Base-by-base conservation (phyloP, 2,797 vertebrate genomes). In the Bradypodion ventrale region DNA sequence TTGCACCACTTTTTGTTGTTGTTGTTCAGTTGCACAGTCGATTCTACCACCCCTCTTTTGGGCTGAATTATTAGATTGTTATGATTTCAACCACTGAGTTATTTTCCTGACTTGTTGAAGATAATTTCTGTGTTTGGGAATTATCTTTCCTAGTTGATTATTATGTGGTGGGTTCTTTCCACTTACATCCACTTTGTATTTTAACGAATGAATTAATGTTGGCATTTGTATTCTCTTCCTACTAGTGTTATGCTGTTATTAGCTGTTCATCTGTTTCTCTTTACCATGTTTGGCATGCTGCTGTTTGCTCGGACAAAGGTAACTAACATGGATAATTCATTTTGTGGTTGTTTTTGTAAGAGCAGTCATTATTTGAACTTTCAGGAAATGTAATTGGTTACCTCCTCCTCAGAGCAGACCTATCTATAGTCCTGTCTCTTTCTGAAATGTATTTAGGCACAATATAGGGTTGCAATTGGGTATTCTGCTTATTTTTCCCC, bases 231-330 rank as follows among this genome's bases (percentile, higher is more conserved):
- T 84, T 66, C 35, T 78, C 70, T 79, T 83, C 74, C 65, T 84
- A 42, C 83, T 85, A 99, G 98, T 27, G 97, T 99, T 16, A 93
- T 97, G 90, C 96, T 99, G 69, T 95, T 99, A 1, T 94, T 99
- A 90, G 95, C 95, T 0, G 90, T 99, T 37, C 98, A 99, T 85
- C 96, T 99, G 85, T 97, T 96, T 66, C 94, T 99, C 78, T 99
- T 99, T 89, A 97, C 98, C 19, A 97, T 98, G 97, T 96, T 98
- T 6, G 98, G 97, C 66, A 98, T 99, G 98, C 93, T 99, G 94
- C 95, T 99, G 73, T 99, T 99, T 88, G 93, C 96, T 29, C 96
- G 96, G 73, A 95, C 95, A 59, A 97, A 97, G 95, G 98, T 98
- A 92, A 96, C 83, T 83, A 74, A 1, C 2, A 0, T 42, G 83